phyloP scores from a whole-genome alignment of 2,888 invertebrate genomes.

The Caenorhabditis sp. region DNA sequence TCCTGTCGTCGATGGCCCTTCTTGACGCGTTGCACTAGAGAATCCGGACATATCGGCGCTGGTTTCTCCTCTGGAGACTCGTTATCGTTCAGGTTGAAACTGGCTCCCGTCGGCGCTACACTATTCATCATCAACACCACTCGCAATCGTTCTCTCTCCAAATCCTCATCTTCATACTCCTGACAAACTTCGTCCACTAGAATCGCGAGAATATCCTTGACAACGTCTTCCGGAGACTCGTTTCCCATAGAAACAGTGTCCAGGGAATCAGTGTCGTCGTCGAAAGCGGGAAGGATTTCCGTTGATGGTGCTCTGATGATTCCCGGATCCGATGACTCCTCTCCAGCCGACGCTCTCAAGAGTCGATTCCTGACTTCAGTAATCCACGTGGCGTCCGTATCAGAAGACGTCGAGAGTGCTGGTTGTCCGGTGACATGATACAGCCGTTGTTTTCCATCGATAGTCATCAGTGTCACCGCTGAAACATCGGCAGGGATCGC shows the following conservation, averaged over 20 bases:
- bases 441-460: conserved; percentile 78
- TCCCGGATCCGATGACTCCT: conserved; percentile 17
- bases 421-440: conserved; percentile 76
- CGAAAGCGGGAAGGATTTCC: conserved; percentile 71
- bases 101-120: conserved; percentile 44
- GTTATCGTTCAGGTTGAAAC: conserved; percentile 32
- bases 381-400: conserved; percentile 56
- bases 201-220: conserved; percentile 76
- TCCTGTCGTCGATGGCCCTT: conserved; percentile 80
- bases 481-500: conserved; percentile 72
- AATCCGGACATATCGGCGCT: conserved; percentile 32
- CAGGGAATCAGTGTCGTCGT: conserved; percentile 78
- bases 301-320: conserved; percentile 19
- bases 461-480: conserved; percentile 77
- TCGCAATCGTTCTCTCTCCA: conserved; percentile 56
- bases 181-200: conserved; percentile 77
- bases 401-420: not conserved
- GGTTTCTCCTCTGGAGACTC: conserved; percentile 20
- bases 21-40: conserved; percentile 64
- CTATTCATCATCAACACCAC: conserved; percentile 12
- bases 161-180: conserved; percentile 71
- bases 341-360: conserved; percentile 56
- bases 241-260: conserved; percentile 75
- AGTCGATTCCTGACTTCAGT: conserved; percentile 69
- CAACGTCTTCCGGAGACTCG: conserved; percentile 75